Evolutionary conservation across 2,113 vertebrate genomes (phyloP).

Genomic region (Chitala chitala): DNA sequence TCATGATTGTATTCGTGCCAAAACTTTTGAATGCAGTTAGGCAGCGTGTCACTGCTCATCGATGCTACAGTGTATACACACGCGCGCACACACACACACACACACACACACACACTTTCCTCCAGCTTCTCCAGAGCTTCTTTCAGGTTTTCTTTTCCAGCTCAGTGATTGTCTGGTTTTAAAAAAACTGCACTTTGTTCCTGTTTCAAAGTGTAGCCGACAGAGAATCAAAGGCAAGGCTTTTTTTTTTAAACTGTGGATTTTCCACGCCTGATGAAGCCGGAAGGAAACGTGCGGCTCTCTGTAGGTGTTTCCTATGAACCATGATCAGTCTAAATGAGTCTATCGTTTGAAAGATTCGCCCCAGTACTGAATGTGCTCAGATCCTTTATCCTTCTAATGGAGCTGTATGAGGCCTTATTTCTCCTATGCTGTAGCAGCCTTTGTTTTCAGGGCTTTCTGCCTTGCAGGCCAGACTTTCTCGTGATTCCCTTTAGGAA

Average conservation of each 20-base stretch:
- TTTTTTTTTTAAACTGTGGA: conserved; percentile 32
- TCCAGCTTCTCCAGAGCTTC: too few species aligned
- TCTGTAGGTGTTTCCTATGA: conserved; percentile 27
- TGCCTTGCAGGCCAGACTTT: neutral
- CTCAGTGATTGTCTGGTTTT: conserved; percentile 27
- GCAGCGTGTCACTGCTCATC: too few species aligned
- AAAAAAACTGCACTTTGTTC: conserved; percentile 34
- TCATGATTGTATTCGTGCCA: too few species aligned
- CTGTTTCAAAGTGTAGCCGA: conserved; percentile 32
- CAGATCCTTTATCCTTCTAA: conserved; percentile 26
- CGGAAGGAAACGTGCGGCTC: conserved; percentile 32
- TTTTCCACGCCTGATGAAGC: conserved; percentile 39
- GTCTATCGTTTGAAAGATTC: conserved; percentile 26
- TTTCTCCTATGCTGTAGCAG: conserved; percentile 5
- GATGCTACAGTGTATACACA: too few species aligned
- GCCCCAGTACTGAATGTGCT: conserved; percentile 22
- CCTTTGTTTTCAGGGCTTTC: conserved; percentile 2
- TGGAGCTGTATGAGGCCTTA: conserved; percentile 18
- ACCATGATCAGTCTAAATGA: conserved; percentile 30
- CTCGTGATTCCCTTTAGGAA: conserved; percentile 3
- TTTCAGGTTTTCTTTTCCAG: conserved; percentile 21
- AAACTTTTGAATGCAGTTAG: too few species aligned
- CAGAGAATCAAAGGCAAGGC: conserved; percentile 36
- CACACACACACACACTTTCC: too few species aligned
- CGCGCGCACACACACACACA: too few species aligned